phyloP scores from a whole-genome alignment of 2,888 invertebrate genomes.

The Cremastobaeus sp. region DNA sequence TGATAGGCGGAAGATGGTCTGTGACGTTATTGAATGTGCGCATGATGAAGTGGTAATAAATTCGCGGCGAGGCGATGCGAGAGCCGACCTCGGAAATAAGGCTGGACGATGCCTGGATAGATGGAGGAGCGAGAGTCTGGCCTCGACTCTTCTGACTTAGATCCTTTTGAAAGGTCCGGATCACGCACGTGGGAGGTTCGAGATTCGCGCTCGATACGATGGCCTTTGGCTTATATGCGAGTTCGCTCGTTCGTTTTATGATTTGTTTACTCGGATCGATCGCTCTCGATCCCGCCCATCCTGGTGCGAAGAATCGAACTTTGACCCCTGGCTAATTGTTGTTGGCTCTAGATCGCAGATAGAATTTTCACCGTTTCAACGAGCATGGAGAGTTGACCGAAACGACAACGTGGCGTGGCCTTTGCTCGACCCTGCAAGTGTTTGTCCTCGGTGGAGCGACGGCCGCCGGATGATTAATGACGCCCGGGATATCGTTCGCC shows the following conservation, averaged over 20 bases:
- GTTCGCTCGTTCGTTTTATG: slow-evolving; percentile 66
- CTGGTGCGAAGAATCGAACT: slow-evolving; percentile 72
- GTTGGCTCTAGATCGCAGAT: slow-evolving; percentile 78
- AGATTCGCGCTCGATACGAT: slow-evolving; percentile 66
- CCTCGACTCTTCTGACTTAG: slow-evolving; percentile 39
- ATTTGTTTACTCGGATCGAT: slow-evolving; percentile 76
- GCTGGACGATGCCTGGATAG: slow-evolving; percentile 55
- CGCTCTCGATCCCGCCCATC: slow-evolving; percentile 70
- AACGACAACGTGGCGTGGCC: slow-evolving; percentile 44
- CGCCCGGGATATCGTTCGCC: too few relatives aligned
- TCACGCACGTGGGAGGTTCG: slow-evolving; percentile 68
- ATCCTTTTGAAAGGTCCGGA: slow-evolving; percentile 62
- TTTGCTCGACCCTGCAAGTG: too few relatives aligned
- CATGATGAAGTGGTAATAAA: slow-evolving; percentile 61
- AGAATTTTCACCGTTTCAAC: slow-evolving; percentile 58
- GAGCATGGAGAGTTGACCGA: slow-evolving; percentile 36
- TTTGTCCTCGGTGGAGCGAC: too few relatives aligned
- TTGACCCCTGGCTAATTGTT: slow-evolving; percentile 77
- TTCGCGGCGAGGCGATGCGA: slow-evolving; percentile 55
- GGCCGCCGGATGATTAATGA: too few relatives aligned
- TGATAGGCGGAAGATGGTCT: slow-evolving; percentile 55
- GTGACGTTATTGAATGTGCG: slow-evolving; percentile 60
- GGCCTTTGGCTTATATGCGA: slow-evolving; percentile 63
- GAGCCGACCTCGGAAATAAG: slow-evolving; percentile 57
- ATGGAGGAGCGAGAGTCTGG: slow-evolving; percentile 38